Percentiles rank a stretch among this genome's conserved stretches.
phyloP scores from a whole-genome alignment of 2,797 vertebrate genomes.

The Sebastes glaucus region DNA sequence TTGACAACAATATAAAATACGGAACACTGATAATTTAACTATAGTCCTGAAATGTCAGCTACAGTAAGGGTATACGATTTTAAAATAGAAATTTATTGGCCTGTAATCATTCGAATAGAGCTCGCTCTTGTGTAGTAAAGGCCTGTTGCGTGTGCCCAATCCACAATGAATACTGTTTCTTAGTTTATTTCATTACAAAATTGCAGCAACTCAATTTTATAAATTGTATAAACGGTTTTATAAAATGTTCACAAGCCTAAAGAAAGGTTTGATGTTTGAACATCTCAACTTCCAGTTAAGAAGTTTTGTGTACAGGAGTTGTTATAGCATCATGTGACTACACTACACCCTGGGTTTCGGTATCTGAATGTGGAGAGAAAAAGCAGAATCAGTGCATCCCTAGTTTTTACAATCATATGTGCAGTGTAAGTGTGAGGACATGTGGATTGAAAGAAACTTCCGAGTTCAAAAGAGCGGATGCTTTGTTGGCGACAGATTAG shows the following conservation, averaged over 20 bases:
- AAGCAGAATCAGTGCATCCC: background rate
- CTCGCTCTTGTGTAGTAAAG: background rate
- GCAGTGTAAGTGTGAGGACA: background rate
- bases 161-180: background rate
- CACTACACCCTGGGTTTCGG: background rate
- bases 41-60: background rate
- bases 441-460: background rate
- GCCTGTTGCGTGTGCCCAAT: background rate
- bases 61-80: background rate
- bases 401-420: background rate
- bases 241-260: background rate
- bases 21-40: background rate
- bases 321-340: background rate
- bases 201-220: background rate
- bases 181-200: background rate
- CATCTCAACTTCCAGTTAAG: background rate
- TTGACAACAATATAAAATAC: background rate
- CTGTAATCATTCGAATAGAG: background rate
- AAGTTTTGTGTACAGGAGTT: background rate
- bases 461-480: background rate
- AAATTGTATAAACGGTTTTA: background rate
- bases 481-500: conserved; percentile 9
- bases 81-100: rapidly evolving
- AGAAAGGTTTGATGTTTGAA: background rate
- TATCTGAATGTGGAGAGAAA: background rate